A percentile compares a stretch with the other conserved stretches of the same genome.
These are phyloP conservation scores for Tineola bisselliella DNA, from an alignment of 2,888 invertebrate genomes.

Conservation along the genomic window DNA sequence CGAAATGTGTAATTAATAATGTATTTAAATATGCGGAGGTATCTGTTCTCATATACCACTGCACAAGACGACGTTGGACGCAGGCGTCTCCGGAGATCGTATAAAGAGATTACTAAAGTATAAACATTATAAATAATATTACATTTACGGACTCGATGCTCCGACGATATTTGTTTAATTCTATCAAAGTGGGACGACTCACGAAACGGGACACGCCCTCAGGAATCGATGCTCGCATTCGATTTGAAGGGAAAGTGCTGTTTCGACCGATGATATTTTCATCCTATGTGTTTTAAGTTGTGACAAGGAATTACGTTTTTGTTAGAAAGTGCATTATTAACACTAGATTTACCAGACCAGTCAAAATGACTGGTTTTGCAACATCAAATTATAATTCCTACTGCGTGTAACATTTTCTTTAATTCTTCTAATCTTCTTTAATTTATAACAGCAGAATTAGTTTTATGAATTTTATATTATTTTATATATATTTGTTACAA, in stretches of 20 bases:
- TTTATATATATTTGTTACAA: too few species aligned
- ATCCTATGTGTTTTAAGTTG: too few species aligned
- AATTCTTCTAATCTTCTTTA: too few species aligned
- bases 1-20: too few species aligned
- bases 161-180: slow-evolving; percentile 53
- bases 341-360: too few species aligned
- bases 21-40: not conserved
- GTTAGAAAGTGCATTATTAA: too few species aligned
- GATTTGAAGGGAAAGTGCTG: not conserved
- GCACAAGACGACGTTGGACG: not conserved
- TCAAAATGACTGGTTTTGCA: too few species aligned
- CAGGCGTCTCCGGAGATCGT: slow-evolving; percentile 12
- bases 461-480: too few species aligned
- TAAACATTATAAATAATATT: slow-evolving; percentile 65
- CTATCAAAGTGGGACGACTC: slow-evolving; percentile 29
- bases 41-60: not conserved
- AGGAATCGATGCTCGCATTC: slow-evolving; percentile 15
- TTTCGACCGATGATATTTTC: not conserved
- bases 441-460: too few species aligned
- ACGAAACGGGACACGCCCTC: slow-evolving; percentile 30
- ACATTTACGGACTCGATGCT: not conserved
- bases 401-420: too few species aligned
- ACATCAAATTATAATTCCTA: too few species aligned
- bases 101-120: slow-evolving; percentile 43
- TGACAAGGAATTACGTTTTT: too few species aligned